Evolutionary conservation across 2,113 vertebrate species (phyloP).

Genomic region (Sphaerodactylus townsendi): DNA sequence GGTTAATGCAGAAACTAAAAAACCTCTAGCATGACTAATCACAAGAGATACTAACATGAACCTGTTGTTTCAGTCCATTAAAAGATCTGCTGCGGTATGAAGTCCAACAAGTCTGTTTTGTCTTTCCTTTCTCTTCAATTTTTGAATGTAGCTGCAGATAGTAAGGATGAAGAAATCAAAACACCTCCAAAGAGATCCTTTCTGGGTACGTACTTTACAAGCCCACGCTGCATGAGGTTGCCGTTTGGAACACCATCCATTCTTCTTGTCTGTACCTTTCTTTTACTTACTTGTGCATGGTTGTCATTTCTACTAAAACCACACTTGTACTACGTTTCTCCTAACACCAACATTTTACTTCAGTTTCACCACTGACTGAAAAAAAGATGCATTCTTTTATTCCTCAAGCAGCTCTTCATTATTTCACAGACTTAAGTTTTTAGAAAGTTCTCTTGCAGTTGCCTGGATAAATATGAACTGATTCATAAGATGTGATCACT

Average conservation of each 20-base stretch:
- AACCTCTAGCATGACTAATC: constrained; percentile 43
- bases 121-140: constrained; percentile 60
- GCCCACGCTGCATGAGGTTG: constrained; percentile 61
- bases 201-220: constrained; percentile 90
- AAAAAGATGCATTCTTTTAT: constrained; percentile 58
- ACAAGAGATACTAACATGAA: constrained; percentile 55
- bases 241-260: not conserved
- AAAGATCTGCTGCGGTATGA: constrained; percentile 42
- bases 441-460: too few species aligned
- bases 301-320: constrained; percentile 17
- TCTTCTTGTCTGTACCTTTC: constrained; percentile 1
- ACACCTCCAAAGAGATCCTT: constrained; percentile 87
- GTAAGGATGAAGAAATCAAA: constrained; percentile 95
- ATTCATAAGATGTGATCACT: not conserved
- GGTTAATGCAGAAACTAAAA: constrained; percentile 24
- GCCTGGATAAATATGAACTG: not conserved
- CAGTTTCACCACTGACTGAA: constrained; percentile 21
- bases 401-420: constrained; percentile 6
- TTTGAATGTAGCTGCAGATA: constrained; percentile 85
- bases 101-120: constrained; percentile 71
- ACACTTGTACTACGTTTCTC: constrained; percentile 17
- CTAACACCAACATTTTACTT: constrained; percentile 21
- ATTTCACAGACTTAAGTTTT: not conserved
- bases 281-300: not conserved
- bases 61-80: constrained; percentile 11